phyloP scores from a whole-genome alignment of 2,888 invertebrate genomes.

The Drosophila nr. fundita region DNA sequence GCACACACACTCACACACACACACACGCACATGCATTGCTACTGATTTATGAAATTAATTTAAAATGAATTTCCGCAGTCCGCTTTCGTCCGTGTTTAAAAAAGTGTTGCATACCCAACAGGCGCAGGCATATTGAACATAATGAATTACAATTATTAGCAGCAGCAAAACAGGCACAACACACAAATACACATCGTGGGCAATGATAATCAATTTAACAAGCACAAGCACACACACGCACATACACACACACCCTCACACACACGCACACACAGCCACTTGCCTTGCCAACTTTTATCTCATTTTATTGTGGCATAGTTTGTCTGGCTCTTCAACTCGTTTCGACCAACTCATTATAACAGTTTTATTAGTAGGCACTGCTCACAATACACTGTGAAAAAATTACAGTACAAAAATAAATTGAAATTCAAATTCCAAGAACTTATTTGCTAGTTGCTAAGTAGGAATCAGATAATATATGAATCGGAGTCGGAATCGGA shows the following conservation, averaged over 20 bases:
- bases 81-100: conserved; percentile 37
- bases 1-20: conserved; percentile 16
- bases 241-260: background rate
- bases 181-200: conserved; percentile 7
- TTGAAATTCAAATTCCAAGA: background rate
- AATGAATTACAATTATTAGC: conserved; percentile 32
- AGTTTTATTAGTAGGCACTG: conserved; percentile 72
- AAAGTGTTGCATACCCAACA: conserved; percentile 67
- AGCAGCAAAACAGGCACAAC: conserved; percentile 16
- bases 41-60: conserved; percentile 79
- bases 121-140: conserved; percentile 38
- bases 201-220: background rate
- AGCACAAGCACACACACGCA: background rate
- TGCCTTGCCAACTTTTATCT: conserved; percentile 30
- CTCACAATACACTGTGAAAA: conserved; percentile 4
- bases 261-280: background rate
- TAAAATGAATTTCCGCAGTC: conserved; percentile 60
- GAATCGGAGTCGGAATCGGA: background rate
- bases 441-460: background rate
- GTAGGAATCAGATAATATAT: background rate
- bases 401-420: background rate
- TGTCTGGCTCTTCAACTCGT: conserved; percentile 31
- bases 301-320: conserved; percentile 56
- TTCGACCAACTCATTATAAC: conserved; percentile 72
- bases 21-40: conserved; percentile 51